Evolutionary conservation across 2,888 invertebrate genomes (phyloP).

Genomic region (Argyresthia goedartella): DNA sequence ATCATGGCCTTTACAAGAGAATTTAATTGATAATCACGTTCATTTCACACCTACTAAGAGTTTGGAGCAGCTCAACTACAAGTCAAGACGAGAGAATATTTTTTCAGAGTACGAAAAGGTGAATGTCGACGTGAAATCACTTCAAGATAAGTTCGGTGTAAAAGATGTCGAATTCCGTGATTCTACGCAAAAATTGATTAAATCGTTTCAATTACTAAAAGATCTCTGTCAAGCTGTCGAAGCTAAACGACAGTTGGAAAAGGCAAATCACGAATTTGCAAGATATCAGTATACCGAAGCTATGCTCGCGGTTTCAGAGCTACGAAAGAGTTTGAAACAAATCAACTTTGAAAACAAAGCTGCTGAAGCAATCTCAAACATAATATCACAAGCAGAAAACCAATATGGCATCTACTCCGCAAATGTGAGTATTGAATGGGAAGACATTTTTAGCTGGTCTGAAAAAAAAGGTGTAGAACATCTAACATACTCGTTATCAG

Average conservation of each 20-base stretch:
- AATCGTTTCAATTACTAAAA: conserved; percentile 28
- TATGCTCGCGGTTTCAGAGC: conserved; percentile 33
- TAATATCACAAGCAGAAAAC: conserved; percentile 44
- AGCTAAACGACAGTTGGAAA: conserved; percentile 38
- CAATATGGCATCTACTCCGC: conserved; percentile 49
- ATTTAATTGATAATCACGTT: conserved; percentile 43
- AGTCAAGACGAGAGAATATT: conserved; percentile 42
- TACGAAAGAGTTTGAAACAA: conserved; percentile 28
- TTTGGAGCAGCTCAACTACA: conserved; percentile 52
- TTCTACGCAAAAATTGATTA: conserved; percentile 29
- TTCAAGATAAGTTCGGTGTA: conserved; percentile 25
- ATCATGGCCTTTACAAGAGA: conserved; percentile 52
- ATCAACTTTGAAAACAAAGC: conserved; percentile 43
- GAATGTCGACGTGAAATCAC: conserved; percentile 22
- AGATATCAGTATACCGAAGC: conserved; percentile 47
- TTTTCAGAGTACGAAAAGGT: conserved; percentile 29
- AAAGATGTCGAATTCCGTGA: conserved; percentile 38
- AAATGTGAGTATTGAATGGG: conserved; percentile 56
- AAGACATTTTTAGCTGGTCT: conserved; percentile 53
- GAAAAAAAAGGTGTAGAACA: conserved; percentile 42
- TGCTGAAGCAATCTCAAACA: conserved; percentile 32
- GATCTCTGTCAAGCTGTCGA: conserved; percentile 38
- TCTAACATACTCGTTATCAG: conserved; percentile 44
- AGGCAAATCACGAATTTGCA: conserved; percentile 46
- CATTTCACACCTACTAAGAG: conserved; percentile 48